Evolutionary conservation across 1,140 invertebrate genomes (phyloP).

Genomic region (Procambarus clarkii): DNA sequence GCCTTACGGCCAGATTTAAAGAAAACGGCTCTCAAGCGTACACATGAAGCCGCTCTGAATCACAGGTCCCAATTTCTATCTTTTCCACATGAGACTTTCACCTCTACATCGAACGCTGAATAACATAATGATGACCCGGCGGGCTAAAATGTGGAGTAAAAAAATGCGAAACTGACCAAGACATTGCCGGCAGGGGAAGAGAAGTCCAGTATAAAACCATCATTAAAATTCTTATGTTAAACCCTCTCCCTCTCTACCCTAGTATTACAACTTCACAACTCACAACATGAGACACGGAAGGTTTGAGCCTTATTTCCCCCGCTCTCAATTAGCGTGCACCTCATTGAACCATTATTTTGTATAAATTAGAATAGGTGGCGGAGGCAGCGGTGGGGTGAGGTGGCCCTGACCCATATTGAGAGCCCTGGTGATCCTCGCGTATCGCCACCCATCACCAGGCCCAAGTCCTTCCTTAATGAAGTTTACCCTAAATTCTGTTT

Average conservation of each 20-base stretch:
- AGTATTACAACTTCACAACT: slow-evolving; percentile 63
- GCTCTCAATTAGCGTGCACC: slow-evolving; percentile 40
- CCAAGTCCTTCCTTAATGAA: slow-evolving; percentile 25
- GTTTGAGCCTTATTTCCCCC: slow-evolving; percentile 30
- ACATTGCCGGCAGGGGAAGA: slow-evolving; percentile 41
- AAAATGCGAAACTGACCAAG: slow-evolving; percentile 65
- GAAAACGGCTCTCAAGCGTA: slow-evolving; percentile 21
- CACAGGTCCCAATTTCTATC: background rate
- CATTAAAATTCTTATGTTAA: slow-evolving; percentile 68
- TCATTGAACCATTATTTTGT: slow-evolving; percentile 29
- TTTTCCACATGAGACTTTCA: background rate
- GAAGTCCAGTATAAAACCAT: slow-evolving; percentile 59
- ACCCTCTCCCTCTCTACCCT: slow-evolving; percentile 40
- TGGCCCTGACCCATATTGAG: background rate
- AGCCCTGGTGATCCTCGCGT: slow-evolving; percentile 31
- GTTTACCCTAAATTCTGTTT: slow-evolving; percentile 17
- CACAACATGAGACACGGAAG: slow-evolving; percentile 39
- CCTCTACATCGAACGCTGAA: background rate
- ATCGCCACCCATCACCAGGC: slow-evolving; percentile 24
- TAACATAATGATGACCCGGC: slow-evolving; percentile 19
- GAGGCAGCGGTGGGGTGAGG: background rate
- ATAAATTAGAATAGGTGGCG: slow-evolving; percentile 7
- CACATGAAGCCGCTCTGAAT: background rate
- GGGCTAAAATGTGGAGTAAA: slow-evolving; percentile 62
- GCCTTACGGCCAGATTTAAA: background rate